These are phyloP conservation scores for Hypselothyrea guttata DNA, from an alignment of 2,888 invertebrate species.

Conservation along the genomic window DNA sequence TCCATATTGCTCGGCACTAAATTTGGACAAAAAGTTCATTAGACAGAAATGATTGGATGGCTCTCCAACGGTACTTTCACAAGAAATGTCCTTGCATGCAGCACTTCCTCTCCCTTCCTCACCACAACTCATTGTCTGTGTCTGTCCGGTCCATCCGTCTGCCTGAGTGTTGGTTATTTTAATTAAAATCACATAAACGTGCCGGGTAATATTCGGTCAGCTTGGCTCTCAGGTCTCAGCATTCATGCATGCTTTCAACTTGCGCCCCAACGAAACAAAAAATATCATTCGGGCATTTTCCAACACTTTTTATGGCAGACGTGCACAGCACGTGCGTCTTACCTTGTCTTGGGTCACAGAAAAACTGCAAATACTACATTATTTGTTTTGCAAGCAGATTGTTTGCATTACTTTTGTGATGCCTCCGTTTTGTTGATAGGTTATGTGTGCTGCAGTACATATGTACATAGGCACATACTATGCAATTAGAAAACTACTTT, in stretches of 20 bases:
- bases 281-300: neutral
- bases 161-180: slow-evolving; percentile 46
- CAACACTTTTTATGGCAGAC: too few species aligned
- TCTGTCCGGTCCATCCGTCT: slow-evolving; percentile 4
- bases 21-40: slow-evolving; percentile 58
- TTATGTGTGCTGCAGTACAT: too few species aligned
- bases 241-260: neutral
- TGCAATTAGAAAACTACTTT: too few species aligned
- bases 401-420: too few species aligned
- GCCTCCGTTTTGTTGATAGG: too few species aligned
- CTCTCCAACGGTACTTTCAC: slow-evolving; percentile 6
- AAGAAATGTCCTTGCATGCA: neutral
- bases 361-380: too few species aligned
- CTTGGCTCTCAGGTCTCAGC: neutral
- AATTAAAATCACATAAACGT: slow-evolving; percentile 61
- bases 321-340: too few species aligned
- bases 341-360: too few species aligned
- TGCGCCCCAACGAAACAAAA: neutral
- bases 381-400: too few species aligned
- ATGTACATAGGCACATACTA: too few species aligned
- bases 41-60: slow-evolving; percentile 42
- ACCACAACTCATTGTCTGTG: slow-evolving; percentile 19
- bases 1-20: slow-evolving; percentile 49
- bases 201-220: slow-evolving; percentile 25
- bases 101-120: neutral